phyloP scores from a whole-genome alignment of 2,888 invertebrate species.

The Podotricha telesiphe region DNA sequence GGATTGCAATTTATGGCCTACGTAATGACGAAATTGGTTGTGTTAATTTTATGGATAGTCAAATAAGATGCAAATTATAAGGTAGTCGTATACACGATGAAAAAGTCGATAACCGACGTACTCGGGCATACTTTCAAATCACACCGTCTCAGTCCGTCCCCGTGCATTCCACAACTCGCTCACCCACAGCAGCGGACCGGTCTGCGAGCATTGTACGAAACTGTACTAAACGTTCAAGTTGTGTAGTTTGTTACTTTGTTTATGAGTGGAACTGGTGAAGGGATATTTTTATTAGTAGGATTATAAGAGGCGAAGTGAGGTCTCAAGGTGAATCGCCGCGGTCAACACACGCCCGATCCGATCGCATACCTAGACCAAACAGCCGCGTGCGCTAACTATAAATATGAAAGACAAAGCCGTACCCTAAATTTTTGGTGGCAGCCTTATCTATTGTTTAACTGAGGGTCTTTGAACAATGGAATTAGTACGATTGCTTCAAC shows the following conservation, averaged over 20 bases:
- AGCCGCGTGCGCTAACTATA: conserved; percentile 71
- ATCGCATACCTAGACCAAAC: conserved; percentile 78
- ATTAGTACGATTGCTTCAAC: conserved; percentile 44
- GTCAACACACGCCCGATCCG: conserved; percentile 75
- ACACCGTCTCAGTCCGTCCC: conserved; percentile 70
- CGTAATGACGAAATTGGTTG: conserved; percentile 24
- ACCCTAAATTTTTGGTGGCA: conserved; percentile 55
- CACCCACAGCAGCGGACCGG: conserved; percentile 81
- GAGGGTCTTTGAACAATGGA: conserved; percentile 49
- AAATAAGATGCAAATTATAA: conserved; percentile 38
- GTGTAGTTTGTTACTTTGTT: conserved; percentile 56
- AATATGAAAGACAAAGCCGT: conserved; percentile 53
- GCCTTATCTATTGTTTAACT: conserved; percentile 55
- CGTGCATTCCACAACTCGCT: conserved; percentile 81
- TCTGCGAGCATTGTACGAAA: conserved; percentile 78
- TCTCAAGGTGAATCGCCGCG: conserved; percentile 80
- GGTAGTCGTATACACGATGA: conserved; percentile 49
- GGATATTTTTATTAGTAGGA: conserved; percentile 57
- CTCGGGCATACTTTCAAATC: conserved; percentile 77
- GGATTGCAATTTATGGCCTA: conserved; percentile 35
- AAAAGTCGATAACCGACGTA: conserved; percentile 63
- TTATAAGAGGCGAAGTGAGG: conserved; percentile 73
- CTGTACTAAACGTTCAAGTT: conserved; percentile 66
- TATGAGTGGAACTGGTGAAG: conserved; percentile 53
- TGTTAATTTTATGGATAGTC: conserved; percentile 28